Evolutionary conservation across 2,888 invertebrate genomes (phyloP), one percentile per base, ranked within the genome.

Genomic region (Ophion obscuratus): DNA sequence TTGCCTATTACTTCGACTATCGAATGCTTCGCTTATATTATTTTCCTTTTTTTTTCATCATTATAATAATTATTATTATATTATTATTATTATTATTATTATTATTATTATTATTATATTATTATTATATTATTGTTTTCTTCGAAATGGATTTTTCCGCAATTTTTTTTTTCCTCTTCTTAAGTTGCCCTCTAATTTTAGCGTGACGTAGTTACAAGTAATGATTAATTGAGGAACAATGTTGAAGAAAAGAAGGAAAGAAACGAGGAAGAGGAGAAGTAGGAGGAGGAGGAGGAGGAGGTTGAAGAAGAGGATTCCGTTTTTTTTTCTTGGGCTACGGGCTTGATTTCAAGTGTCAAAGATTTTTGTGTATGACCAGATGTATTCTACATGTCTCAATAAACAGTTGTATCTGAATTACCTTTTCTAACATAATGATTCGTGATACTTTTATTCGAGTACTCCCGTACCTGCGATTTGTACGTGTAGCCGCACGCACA

Each of bases 331-430:
- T 91, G 92, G 93, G 93, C 92, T 93, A 94, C 93, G 92, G 94
- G 93, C 93, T 94, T 93, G 91, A 94, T 94, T 94, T 85, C 81
- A 94, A 93, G 93, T 94, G 93, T 94, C 94, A 94, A 94, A 94
- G 94, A 94, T 93, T 94, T 94, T 94, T 94, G 94, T 94, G 94
- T 94, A 94, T 94, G 93, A 94, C 93, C 94, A 94, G 94, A 94
- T 94, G 94, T 94, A 94, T 94, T 94, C 94, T 94, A 94, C 95
- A 95, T 95, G 95, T 95, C 95, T 95, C 95, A 95, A 95, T 95
- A 95, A 95, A 95, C 95, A 95, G 95, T 95, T 95, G 95, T 95
- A 95, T 95, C 95, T 95, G 95, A 95, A 95, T 95, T 95, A 95
- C 94, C 94, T 93, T 92, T 94, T 93, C 92, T 94, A 93, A 94